A percentile compares a stretch with the other conserved stretches of the same genome.
Evolutionary conservation across 2,888 invertebrate species (phyloP).

Genomic region (Epiblema foenella): DNA sequence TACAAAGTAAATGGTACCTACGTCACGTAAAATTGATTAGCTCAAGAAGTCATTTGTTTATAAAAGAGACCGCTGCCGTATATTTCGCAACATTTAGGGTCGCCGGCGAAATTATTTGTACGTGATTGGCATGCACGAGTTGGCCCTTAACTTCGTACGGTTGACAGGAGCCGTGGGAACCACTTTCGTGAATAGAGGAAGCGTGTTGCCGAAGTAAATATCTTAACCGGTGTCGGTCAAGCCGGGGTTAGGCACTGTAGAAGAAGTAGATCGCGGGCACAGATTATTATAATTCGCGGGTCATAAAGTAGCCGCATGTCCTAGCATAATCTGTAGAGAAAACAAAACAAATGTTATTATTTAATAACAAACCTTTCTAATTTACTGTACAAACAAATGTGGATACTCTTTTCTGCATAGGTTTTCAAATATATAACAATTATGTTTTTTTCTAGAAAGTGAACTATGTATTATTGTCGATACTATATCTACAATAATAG

Average conservation of each 20-base stretch:
- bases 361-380: no score
- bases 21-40: slow-evolving; percentile 9
- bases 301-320: not conserved
- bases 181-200: slow-evolving; percentile 43
- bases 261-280: slow-evolving; percentile 27
- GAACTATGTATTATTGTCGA: no score
- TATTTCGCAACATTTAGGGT: slow-evolving; percentile 43
- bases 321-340: not conserved
- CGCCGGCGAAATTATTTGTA: slow-evolving; percentile 51
- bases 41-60: slow-evolving; percentile 29
- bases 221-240: slow-evolving; percentile 34
- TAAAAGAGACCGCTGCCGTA: slow-evolving; percentile 29
- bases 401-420: no score
- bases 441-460: no score
- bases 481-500: no score
- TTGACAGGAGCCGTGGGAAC: slow-evolving; percentile 63
- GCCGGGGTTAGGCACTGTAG: slow-evolving; percentile 11
- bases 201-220: slow-evolving; percentile 37
- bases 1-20: not conserved
- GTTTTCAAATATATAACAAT: no score
- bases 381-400: no score
- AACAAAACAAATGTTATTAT: no score
- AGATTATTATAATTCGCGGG: no score
- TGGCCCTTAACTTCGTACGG: slow-evolving; percentile 55
- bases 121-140: slow-evolving; percentile 68